A percentile compares a stretch with the other conserved stretches of the same genome.
Evolutionary conservation across 2,797 vertebrate species (phyloP).

Genomic region (Tapera naevia): DNA sequence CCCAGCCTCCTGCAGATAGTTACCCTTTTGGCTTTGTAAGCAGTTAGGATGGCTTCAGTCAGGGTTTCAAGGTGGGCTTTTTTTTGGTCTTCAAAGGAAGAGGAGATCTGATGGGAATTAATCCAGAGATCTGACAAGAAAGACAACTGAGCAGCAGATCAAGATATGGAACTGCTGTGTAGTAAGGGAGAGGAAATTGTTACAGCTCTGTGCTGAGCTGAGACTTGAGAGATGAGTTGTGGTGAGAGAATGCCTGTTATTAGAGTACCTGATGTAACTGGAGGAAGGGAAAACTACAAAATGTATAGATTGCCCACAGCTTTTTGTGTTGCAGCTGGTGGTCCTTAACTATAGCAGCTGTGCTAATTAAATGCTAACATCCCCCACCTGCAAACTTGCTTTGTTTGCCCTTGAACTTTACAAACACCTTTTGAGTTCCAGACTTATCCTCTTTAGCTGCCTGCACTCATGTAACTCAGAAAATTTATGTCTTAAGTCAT

Average conservation of each 20-base stretch:
- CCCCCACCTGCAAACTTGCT: not conserved
- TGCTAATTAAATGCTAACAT: not conserved
- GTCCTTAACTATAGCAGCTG: not conserved
- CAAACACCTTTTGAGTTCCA: not conserved
- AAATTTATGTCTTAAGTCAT: not conserved
- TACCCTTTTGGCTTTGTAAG: not conserved
- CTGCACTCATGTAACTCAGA: not conserved
- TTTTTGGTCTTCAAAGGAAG: not conserved
- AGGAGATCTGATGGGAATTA: no score
- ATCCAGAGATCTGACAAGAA: not conserved
- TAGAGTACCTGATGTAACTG: not conserved
- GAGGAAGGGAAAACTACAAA: not conserved
- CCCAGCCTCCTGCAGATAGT: not conserved
- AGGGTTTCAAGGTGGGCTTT: not conserved
- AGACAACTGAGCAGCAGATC: not conserved
- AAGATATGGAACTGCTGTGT: not conserved
- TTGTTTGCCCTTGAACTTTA: not conserved
- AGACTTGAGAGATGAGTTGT: not conserved
- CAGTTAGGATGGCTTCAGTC: not conserved
- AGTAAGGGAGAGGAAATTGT: not conserved
- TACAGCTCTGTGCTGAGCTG: not conserved
- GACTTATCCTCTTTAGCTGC: not conserved
- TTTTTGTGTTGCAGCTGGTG: not conserved
- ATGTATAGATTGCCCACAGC: not conserved
- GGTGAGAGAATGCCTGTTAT: not conserved